Evolutionary conservation across 2,888 invertebrate genomes (phyloP), one percentile per base, ranked within the genome.

Genomic region (Leptothorax acervorum): DNA sequence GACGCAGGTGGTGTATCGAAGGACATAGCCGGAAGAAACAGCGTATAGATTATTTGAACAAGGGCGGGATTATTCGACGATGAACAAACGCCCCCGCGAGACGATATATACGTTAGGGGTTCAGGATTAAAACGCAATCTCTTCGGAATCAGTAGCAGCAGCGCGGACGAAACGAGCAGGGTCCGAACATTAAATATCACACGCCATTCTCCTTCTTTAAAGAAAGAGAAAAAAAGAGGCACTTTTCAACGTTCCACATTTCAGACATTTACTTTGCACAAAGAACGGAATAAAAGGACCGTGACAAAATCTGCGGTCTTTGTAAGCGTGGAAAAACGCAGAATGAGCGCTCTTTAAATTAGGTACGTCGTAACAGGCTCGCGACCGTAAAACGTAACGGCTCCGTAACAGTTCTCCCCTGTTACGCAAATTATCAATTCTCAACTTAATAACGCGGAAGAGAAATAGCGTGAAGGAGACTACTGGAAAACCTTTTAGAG

Each of bases 261-360:
- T 66, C 8, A 28, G 8, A 53, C 2, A 66, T 45, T 53, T 39
- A 78, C 3, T 45, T 28, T 8, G 11, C 28, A 53, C 42, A 18
- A 28, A 12, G n/a, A 53, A n/a, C 2, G 28, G 23, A 39, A 51
- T 31, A 28, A 51, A 39, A 12, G 35, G 18, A 76, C 48, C 28
- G 63, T 12, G 28, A 68, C 57, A 18, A 51, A 60, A 70, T 48
- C 6, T 2, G 18, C 55, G 42, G 66, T n/a, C 51, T 39, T 51
- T 48, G 35, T 53, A 65, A 76, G 57, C 0, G 18, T 11, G n/a
- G 45, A 51, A n/a, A 35, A 42, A 39, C 8, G 23, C 5, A 23
- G 82, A 60, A 65, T 76, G 57, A 83, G 12, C 39, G 35, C 55
- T 42, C 55, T 63, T 53, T 71, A 83, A 87, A 87, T 85, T 83